Conservation (phyloP, 37 sponge, comb jelly and placozoan species). For the Bolinopsis microptera region DNA sequence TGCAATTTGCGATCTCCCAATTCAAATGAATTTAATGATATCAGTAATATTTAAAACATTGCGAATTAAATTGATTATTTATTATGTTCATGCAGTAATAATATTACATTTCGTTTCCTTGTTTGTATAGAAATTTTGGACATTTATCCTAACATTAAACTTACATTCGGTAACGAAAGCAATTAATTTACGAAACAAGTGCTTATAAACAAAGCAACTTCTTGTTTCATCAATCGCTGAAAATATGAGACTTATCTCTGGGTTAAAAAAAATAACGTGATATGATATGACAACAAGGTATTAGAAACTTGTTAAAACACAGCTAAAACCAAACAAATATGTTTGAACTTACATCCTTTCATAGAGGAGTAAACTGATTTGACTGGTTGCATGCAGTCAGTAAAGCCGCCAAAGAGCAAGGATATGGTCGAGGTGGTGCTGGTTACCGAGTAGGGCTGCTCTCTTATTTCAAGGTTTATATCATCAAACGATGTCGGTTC, state of each 20-base stretch:
- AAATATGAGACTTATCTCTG: too few relatives aligned
- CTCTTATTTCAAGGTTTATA: not conserved
- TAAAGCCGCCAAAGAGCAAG: not conserved
- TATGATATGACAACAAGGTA: too few relatives aligned
- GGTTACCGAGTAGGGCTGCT: constrained; percentile 36
- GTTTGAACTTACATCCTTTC: constrained; percentile 13
- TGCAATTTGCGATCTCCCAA: too few relatives aligned
- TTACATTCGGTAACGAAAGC: not conserved
- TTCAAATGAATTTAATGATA: too few relatives aligned
- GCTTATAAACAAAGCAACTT: not conserved
- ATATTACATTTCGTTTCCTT: too few relatives aligned
- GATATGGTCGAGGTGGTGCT: constrained; percentile 3
- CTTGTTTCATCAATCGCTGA: not conserved
- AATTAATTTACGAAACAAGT: not conserved
- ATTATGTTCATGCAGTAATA: too few relatives aligned
- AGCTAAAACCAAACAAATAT: not conserved
- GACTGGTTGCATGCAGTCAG: constrained; percentile 26
- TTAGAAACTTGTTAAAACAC: too few relatives aligned
- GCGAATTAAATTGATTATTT: too few relatives aligned
- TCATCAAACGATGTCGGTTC: constrained; percentile 41
- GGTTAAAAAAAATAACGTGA: too few relatives aligned
- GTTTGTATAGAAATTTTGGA: too few relatives aligned
- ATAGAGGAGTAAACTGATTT: not conserved
- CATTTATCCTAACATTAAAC: not conserved
- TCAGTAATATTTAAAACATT: too few relatives aligned